A percentile compares a stretch with the other conserved stretches of the same genome.
Evolutionary conservation across 2,113 vertebrate genomes (phyloP).

Genomic region (Cynocephalus volans): DNA sequence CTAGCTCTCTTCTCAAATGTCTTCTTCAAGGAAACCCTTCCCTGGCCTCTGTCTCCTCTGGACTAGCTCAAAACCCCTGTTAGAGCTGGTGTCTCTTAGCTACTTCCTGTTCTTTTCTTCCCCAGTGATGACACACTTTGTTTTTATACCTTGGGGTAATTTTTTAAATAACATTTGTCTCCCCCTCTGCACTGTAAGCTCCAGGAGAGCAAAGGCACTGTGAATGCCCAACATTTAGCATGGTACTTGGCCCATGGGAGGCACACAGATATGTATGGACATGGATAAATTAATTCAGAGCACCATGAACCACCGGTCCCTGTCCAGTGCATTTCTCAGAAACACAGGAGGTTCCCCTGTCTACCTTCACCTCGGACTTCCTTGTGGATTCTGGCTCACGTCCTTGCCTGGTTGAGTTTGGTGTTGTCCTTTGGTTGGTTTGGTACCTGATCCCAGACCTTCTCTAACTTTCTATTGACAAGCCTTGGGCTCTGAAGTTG

Average conservation of each 20-base stretch:
- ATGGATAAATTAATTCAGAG: background rate
- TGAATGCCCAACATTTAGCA: background rate
- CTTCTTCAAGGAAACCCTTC: background rate
- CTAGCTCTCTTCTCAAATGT: background rate
- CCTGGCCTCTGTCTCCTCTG: background rate
- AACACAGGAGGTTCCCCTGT: background rate
- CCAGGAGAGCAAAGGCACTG: background rate
- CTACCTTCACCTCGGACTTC: background rate
- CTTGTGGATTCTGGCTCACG: background rate
- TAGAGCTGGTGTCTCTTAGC: background rate
- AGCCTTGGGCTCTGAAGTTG: background rate
- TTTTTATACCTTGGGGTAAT: background rate
- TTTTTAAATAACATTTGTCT: background rate
- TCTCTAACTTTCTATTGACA: background rate
- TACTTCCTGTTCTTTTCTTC: background rate
- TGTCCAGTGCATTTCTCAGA: background rate
- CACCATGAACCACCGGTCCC: background rate
- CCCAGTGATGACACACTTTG: background rate
- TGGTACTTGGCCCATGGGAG: background rate
- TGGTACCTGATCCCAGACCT: background rate
- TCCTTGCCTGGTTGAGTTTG: background rate
- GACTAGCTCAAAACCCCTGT: background rate
- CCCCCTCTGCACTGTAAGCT: background rate
- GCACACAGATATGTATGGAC: background rate
- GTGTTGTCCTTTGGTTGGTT: background rate